Evolutionary conservation across 2,797 vertebrate genomes (phyloP).

Genomic region (Erithacus rubecula): DNA sequence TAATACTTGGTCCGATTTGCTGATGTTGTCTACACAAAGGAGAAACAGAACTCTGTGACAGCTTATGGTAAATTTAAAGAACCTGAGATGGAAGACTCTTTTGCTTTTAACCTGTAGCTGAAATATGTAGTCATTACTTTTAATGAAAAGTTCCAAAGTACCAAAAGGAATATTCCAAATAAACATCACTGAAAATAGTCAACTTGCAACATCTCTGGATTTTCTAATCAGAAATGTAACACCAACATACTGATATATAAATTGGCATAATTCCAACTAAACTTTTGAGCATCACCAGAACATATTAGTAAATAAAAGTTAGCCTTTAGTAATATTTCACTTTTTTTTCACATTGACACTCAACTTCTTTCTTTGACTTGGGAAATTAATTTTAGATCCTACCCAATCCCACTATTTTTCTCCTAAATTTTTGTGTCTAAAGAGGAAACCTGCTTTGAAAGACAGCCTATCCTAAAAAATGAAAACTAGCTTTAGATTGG

Average conservation of each 20-base stretch:
- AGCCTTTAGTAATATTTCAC: not conserved
- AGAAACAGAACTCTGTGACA: not conserved
- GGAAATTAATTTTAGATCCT: not conserved
- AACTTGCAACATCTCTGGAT: not conserved
- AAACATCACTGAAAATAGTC: not conserved
- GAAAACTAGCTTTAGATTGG: not conserved
- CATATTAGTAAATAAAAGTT: not conserved
- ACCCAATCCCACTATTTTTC: not conserved
- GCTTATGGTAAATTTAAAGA: not conserved
- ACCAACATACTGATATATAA: not conserved
- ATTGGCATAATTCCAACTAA: not conserved
- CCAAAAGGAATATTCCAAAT: not conserved
- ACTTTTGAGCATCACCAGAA: not conserved
- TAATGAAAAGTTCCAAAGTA: not conserved
- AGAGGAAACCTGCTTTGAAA: not conserved
- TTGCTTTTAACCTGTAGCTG: not conserved
- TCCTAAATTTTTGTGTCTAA: not conserved
- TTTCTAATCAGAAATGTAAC: not conserved
- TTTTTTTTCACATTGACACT: not conserved
- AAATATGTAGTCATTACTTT: not conserved
- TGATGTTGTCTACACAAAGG: constrained; percentile 73
- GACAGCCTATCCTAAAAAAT: not conserved
- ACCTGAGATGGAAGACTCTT: not conserved
- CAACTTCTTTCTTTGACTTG: not conserved
- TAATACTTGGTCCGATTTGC: constrained; percentile 90